A percentile compares a stretch with the other conserved stretches of the same genome.
Conservation (phyloP, 2,888 invertebrate species). For the Zygogramma bicolorata region DNA sequence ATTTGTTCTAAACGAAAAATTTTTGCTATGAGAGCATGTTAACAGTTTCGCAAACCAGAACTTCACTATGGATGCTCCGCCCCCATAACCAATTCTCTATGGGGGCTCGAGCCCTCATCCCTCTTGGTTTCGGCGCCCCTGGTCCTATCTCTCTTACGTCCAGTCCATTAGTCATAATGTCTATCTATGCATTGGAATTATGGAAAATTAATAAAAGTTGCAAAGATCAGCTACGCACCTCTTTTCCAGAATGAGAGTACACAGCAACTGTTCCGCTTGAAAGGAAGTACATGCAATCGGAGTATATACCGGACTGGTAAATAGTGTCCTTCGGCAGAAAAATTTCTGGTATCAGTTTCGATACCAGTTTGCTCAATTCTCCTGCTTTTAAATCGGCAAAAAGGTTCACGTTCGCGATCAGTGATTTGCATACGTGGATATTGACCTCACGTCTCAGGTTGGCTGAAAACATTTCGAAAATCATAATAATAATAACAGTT, state of each 20-base stretch:
- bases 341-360: slow-evolving; percentile 70
- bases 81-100: no score
- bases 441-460: slow-evolving; percentile 68
- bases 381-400: slow-evolving; percentile 68
- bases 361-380: slow-evolving; percentile 69
- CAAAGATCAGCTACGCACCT: slow-evolving; percentile 20
- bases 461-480: slow-evolving; percentile 55
- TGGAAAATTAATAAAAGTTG: no score
- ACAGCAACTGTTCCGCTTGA: slow-evolving; percentile 67
- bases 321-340: slow-evolving; percentile 74
- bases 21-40: no score
- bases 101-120: no score
- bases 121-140: no score
- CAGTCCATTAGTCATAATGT: no score
- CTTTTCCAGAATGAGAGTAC: slow-evolving; percentile 37
- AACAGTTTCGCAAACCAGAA: no score
- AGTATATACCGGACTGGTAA: slow-evolving; percentile 70
- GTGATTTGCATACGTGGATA: slow-evolving; percentile 69
- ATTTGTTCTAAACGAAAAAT: no score
- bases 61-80: no score
- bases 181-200: no score
- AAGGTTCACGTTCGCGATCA: slow-evolving; percentile 70
- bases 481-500: no score
- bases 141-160: no score
- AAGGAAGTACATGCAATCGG: slow-evolving; percentile 75